Percentiles rank a stretch among this genome's conserved stretches.
Evolutionary conservation across 2,888 invertebrate species (phyloP).

Genomic region (Harpagoxenus sublaevis): DNA sequence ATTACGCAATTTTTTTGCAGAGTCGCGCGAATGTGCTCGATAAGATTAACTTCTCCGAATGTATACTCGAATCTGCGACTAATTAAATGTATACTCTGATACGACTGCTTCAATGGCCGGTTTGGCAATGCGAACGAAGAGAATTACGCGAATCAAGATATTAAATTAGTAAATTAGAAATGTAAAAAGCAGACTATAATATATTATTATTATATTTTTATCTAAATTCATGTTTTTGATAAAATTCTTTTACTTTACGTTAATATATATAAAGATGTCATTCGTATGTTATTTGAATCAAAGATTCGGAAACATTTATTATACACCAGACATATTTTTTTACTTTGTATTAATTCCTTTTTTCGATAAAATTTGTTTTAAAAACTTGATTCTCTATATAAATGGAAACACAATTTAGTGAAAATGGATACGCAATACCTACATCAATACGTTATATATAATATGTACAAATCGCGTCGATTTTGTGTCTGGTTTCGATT

Average conservation of each 20-base stretch:
- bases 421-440: neutral
- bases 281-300: neutral
- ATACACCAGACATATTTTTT: neutral
- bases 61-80: no score
- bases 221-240: neutral
- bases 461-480: neutral
- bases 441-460: no score
- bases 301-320: neutral
- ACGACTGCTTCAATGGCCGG: neutral
- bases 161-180: neutral
- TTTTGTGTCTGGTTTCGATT: neutral
- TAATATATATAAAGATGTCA: neutral
- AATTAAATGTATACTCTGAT: neutral
- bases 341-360: neutral
- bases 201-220: neutral
- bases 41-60: conserved; percentile 6
- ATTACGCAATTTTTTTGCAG: conserved; percentile 18
- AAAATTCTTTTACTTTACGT: neutral
- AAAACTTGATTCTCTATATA: conserved; percentile 1
- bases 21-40: neutral
- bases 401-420: neutral
- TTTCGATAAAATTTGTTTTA: neutral
- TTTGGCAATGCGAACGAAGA: neutral
- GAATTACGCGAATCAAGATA: neutral
- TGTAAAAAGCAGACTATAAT: neutral